Evolutionary conservation across 2,113 vertebrate species (phyloP), one percentile per base, ranked within the genome.

Genomic region (Phrynosoma blainvillii): DNA sequence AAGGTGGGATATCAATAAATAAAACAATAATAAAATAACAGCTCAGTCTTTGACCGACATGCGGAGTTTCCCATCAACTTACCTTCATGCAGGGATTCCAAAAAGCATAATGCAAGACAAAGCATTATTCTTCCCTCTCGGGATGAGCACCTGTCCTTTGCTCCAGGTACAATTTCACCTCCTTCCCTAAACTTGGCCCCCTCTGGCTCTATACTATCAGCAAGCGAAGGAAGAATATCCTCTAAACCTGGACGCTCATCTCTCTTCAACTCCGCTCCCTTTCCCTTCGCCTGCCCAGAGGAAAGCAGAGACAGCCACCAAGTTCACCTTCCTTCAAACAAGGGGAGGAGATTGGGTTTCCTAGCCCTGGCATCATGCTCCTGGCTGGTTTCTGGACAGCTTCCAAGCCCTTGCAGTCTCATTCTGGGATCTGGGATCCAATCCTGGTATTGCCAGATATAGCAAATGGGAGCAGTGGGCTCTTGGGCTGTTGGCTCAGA

Each of bases 261-360:
- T 47, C 10, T 10, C 21, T 10, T 23, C 14, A 21, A 21, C 8
- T 36, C 20, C 36, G 12, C 8, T 12, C 13, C 47, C 7, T 36
- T n/a, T 21, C 10, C 5, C 25, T 25, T 2, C 8, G 0, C 9
- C 30, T 16, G 14, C 71, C 12, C 20, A 32, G 56, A 82, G 36
- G 86, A 87, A 87, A 87, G 30, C 30, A 32, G 79, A 87, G 56
- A 87, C 14, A 32, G 47, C 32, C 27, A 32, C 36, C 70, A 65
- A 82, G 36, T 32, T 54, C 71, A 87, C 86, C 79, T 81, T 47
- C 1, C 11, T 65, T 11, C n/a, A 21, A 32, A 27, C n/a, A 40
- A 23, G 16, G 20, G 21, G 32, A 81, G 20, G 36, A 47, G 79
- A 82, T 87, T 62, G 62, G 32, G 52, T 66, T 42, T 75, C 86